phyloP scores from a whole-genome alignment of 2,113 vertebrate genomes.

The Penelope pileata region DNA sequence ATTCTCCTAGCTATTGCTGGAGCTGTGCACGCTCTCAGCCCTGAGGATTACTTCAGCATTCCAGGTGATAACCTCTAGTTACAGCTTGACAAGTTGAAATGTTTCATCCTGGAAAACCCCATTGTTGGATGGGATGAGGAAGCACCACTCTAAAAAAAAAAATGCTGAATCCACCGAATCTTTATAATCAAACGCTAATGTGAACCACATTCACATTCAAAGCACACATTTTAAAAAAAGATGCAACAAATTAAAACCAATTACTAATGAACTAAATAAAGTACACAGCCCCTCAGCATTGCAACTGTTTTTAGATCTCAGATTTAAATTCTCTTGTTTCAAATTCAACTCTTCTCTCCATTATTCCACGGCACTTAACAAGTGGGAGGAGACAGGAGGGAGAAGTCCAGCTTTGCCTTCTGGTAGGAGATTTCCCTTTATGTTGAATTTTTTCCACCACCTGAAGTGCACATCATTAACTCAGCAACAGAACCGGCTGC shows the following conservation, averaged over 20 bases:
- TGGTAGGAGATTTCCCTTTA: not conserved
- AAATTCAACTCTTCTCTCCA: not conserved
- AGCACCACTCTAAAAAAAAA: not conserved
- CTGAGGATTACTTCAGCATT: not conserved
- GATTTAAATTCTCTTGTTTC: not conserved
- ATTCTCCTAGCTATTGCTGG: not conserved
- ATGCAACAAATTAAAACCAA: conserved; percentile 24
- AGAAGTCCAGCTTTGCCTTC: conserved; percentile 12
- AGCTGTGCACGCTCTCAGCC: not conserved
- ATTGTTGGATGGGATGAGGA: not conserved
- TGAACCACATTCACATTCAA: not conserved
- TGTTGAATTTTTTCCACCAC: not conserved
- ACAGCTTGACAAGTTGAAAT: not conserved
- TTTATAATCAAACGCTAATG: not conserved
- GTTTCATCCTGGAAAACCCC: not conserved
- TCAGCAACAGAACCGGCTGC: not conserved
- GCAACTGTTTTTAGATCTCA: conserved; percentile 7
- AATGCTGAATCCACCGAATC: conserved; percentile 11
- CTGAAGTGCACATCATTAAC: not conserved
- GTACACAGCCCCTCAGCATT: not conserved
- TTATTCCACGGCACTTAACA: not conserved
- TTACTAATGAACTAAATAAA: conserved; percentile 30
- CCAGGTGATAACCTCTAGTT: not conserved
- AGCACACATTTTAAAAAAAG: not conserved
- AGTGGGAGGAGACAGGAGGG: not conserved